These are phyloP conservation scores for Drosophila subpulchrella DNA, from an alignment of 1,140 invertebrate species.

Conservation along the genomic window DNA sequence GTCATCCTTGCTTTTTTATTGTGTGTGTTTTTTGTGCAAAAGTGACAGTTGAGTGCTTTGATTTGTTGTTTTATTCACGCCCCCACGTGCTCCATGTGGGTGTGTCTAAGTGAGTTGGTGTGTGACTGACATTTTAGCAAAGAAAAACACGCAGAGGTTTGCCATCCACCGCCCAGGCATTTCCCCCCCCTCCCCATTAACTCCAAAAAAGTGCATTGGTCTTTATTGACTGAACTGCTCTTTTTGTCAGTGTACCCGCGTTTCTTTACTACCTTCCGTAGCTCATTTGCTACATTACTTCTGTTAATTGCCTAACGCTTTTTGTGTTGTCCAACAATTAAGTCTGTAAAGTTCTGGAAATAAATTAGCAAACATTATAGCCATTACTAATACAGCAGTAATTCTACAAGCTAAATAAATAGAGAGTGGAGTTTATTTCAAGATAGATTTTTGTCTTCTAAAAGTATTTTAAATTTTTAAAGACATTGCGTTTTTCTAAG, in stretches of 20 bases:
- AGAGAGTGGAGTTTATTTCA: too few relatives aligned
- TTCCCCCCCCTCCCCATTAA: neutral
- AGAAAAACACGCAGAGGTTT: conserved; percentile 36
- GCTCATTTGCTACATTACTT: conserved; percentile 32
- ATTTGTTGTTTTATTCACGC: conserved; percentile 20
- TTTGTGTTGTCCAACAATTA: conserved; percentile 30
- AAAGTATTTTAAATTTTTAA: too few relatives aligned
- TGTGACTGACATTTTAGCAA: conserved; percentile 22
- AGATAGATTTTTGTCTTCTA: too few relatives aligned
- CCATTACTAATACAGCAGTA: neutral
- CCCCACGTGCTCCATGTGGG: conserved; percentile 16
- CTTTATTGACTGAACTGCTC: conserved; percentile 43
- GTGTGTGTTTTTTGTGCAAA: conserved; percentile 1
- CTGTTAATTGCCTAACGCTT: conserved; percentile 43
- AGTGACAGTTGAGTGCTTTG: conserved; percentile 9
- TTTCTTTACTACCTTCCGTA: conserved; percentile 28
- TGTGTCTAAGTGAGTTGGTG: conserved; percentile 12
- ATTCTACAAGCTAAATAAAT: too few relatives aligned
- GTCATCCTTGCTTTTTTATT: conserved; percentile 1
- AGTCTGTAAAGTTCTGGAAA: conserved; percentile 40
- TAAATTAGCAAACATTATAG: conserved; percentile 41
- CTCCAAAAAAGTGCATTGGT: neutral
- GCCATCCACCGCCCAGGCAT: neutral
- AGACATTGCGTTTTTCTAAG: too few relatives aligned
- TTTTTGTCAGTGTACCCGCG: conserved; percentile 22